Evolutionary conservation across 2,888 invertebrate species (phyloP), one percentile per base, ranked within the genome.

Genomic region (Coremacera marginata): DNA sequence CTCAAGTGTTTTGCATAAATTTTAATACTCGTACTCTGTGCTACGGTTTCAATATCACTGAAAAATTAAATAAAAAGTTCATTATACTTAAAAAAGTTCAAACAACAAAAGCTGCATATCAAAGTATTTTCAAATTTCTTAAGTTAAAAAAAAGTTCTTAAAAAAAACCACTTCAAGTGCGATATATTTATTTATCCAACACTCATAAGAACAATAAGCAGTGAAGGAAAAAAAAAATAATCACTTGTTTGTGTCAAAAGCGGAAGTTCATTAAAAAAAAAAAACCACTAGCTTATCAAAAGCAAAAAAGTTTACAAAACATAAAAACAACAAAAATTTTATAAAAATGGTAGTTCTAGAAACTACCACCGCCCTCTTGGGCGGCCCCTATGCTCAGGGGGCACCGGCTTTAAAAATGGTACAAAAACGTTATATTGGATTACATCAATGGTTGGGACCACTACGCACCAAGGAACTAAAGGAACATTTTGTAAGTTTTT

Each of bases 361-460:
- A 89, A 93, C 93, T 86, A 92, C 93, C 88, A 93, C 93, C 84
- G 92, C 93, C 82, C 92, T 93, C 83, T 90, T 95, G 88, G 95
- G 95, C 89, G 92, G 94, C 80, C 93, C 94, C 80, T 95, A 95
- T 90, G 94, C 95, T 86, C 95, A 95, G 90, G 93, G 94, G 84
- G 93, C 94, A 85, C 94, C 95, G 86, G 95, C 95, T 84, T 92
- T 96, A 89, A 96, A 96, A 93, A 94, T 96, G 92, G 92, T 96
- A 90, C 95, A 95, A 87, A 96, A 96, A 91, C 92, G 96, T 87
- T 96, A 95, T 90, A 95, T 96, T 89, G 95, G 95, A 91, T 92
- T 96, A 89, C 96, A 96, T 90, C 95, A 95, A 90, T 96, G 95
- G 95, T 91, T 96, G 88, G 94, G 95, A 87, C 96, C 96, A 83